Base-by-base conservation (phyloP, 2,888 invertebrate genomes). In the Drosophila quinaria region DNA sequence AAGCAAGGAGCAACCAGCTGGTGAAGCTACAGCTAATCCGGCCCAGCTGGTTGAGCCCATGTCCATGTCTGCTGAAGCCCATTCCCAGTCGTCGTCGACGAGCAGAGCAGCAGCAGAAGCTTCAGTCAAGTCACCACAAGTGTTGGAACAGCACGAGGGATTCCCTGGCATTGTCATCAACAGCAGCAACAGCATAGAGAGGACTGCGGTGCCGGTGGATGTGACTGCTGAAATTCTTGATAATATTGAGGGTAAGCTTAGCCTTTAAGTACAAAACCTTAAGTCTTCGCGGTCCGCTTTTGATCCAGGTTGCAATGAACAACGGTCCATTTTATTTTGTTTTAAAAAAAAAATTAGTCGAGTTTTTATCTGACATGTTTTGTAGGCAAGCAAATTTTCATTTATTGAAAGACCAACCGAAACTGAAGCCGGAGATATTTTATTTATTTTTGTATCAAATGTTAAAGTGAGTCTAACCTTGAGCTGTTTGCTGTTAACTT, bases 151-250 rank as follows among this genome's bases (percentile, higher is more conserved):
- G 13, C 66, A 35, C 31, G 63, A 60, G 50, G 11, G 33, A 44
- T 60, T 60, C 33, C 42, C 54, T 31, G 33, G 39, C 29, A 68
- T 19, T 44, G 42, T 33, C 17, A 46, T 66, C 51, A 50, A 17
- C 33, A 46, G 33, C 55, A 42, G 15, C 37, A 33, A 25, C 25
- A 10, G 8, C 35, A 15, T 33, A 37, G 51, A 54, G 49, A 41
- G 50, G 33, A 13, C 56, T 5, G 19, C 33, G 19, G 46, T 25
- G 22, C 61, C 54, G n/a, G 22, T 29, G 29, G 52, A 37, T 15
- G 88, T 90, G 47, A 86, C 87, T 9, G 84, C 87, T 5, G 91
- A 91, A 59, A 87, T 89, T 49, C 84, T 89, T 60, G 91, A 91
- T 63, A 89, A 84, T 58, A 81, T 91, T 51, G 91, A 91, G 78